Evolutionary conservation across 2,113 vertebrate species (phyloP).

Genomic region (Xerus inauris): DNA sequence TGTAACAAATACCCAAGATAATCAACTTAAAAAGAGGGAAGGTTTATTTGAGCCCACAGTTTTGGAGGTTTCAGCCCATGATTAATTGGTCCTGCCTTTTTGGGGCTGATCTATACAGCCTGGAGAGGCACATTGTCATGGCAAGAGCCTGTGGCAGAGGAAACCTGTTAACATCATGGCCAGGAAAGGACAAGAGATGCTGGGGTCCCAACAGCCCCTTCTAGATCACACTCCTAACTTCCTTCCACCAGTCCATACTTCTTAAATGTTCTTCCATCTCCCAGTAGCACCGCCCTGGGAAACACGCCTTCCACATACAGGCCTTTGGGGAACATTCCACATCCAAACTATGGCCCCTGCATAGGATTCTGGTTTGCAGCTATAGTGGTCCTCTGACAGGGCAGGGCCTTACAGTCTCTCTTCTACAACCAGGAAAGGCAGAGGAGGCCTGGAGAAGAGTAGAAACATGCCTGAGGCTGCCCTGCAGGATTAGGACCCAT

Average conservation of each 20-base stretch:
- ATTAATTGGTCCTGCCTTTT: no score
- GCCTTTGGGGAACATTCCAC: no score
- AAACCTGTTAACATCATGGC: neutral
- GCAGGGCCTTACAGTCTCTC: neutral
- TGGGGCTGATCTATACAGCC: no score
- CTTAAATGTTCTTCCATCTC: neutral
- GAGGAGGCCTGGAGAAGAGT: neutral
- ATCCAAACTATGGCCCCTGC: neutral
- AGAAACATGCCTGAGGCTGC: neutral
- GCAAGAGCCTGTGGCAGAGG: no score
- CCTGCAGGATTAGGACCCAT: neutral
- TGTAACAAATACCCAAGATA: neutral
- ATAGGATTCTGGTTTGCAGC: neutral
- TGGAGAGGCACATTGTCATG: neutral
- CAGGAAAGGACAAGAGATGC: neutral
- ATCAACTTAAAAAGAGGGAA: no score
- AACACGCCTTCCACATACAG: neutral
- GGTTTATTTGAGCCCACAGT: no score
- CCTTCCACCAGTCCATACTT: no score
- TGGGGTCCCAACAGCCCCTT: no score
- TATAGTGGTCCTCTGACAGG: neutral
- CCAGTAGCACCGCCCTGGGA: neutral
- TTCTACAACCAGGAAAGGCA: neutral
- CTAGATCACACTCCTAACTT: no score
- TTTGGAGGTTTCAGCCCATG: no score